Base-by-base conservation (phyloP, 2,888 invertebrate species). In the Charanyca ferruginea region DNA sequence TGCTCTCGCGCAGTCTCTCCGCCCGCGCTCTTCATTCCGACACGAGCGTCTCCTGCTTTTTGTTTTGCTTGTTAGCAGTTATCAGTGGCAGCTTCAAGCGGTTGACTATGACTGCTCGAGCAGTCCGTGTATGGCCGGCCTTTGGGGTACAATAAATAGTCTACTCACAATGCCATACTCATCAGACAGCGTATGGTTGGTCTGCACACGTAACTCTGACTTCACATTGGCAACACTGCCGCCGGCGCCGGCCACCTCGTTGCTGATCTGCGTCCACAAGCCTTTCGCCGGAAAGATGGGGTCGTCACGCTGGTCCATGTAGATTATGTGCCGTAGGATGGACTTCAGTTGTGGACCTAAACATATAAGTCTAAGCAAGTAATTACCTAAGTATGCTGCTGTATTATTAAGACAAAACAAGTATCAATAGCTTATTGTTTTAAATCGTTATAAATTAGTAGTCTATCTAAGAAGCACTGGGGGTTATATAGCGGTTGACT, bases 151-250 rank as follows among this genome's bases (percentile, higher is more conserved):
- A 16, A 4, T 16, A 13, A 16, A 16, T 3, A 38, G 16, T 38
- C 1, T 38, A 58, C 65, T 66, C 1, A 66, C 66, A 0, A 91
- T 73, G 3, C 77, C 77, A 11, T 20, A 45, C 4, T 85, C 77
- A 0, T 88, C 86, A 0, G 80, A 63, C 0, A 92, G 22, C 16
- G 87, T 74, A 41, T 84, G 73, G 70, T 94, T 95, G 41, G 87
- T 87, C 85, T 96, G 92, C 18, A 91, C 89, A 55, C 88, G 87
- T 42, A 94, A 82, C 73, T 98, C 98, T 79, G 98, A 98, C 93
- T 98, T 98, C 32, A 98, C 88, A 90, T 98, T 98, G 18, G 98
- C 97, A n/a, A 99, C 97, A 88, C 99, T 98, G 2, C 99, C 99
- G 11, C 99, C 99, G 7, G 99, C 89, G 0, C 99, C 97, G 38